phyloP scores from a whole-genome alignment of 1,140 invertebrate genomes.

The Trachymyrmex cornetzi region DNA sequence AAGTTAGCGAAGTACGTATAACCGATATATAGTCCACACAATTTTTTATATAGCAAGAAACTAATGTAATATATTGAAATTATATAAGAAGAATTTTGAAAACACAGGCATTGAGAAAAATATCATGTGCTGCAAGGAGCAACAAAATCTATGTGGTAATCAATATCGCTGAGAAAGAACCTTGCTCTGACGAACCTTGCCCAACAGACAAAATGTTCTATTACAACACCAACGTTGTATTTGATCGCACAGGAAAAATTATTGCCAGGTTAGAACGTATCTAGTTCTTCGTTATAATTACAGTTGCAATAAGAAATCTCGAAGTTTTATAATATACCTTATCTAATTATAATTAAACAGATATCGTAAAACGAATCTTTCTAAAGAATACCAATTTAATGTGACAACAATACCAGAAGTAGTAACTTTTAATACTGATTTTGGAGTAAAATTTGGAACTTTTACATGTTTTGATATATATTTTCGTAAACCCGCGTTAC shows the following conservation, averaged over 20 bases:
- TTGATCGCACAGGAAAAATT: constrained; percentile 89
- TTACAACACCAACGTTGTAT: constrained; percentile 93
- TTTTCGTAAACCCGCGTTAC: constrained; percentile 88
- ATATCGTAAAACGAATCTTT: constrained; percentile 93
- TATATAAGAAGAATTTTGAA: not conserved
- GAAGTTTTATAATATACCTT: not conserved
- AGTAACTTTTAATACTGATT: constrained; percentile 92
- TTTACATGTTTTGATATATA: constrained; percentile 93
- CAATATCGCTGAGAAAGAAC: constrained; percentile 90
- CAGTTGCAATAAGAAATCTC: not conserved
- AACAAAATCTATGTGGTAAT: constrained; percentile 89
- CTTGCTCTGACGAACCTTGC: constrained; percentile 84
- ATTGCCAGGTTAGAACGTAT: constrained; percentile 83
- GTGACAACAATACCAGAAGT: constrained; percentile 86
- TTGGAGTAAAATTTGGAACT: constrained; percentile 93
- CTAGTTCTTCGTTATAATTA: not conserved
- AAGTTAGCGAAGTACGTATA: constrained; percentile 64
- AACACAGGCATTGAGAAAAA: constrained; percentile 81
- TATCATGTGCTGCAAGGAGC: constrained; percentile 88
- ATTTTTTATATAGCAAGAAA: not conserved
- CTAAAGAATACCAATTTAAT: constrained; percentile 87
- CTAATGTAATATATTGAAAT: not conserved
- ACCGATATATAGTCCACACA: not conserved
- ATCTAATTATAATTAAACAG: constrained; percentile 41
- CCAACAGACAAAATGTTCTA: constrained; percentile 83